These are phyloP conservation scores for Nansenia antarctica DNA, from an alignment of 2,113 vertebrate species.

Conservation along the genomic window DNA sequence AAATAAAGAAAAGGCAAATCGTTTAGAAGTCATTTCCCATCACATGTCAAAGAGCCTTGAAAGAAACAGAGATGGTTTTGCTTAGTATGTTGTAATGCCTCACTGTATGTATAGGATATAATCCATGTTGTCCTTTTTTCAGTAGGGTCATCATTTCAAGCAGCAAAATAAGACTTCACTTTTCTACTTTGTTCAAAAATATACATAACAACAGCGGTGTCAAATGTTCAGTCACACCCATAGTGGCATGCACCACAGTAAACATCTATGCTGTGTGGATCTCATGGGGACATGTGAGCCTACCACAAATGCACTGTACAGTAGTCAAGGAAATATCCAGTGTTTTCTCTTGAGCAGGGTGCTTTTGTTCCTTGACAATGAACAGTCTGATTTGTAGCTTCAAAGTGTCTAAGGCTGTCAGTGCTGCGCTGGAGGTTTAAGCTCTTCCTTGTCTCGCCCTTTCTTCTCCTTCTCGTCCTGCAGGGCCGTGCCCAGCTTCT, in stretches of 20 bases:
- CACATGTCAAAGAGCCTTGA: constrained; percentile 50
- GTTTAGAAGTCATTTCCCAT: constrained; percentile 63
- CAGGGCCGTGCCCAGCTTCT: constrained; percentile 93
- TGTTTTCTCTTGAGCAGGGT: constrained; percentile 67
- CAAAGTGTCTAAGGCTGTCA: neutral
- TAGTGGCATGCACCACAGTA: constrained; percentile 76
- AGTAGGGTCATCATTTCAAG: constrained; percentile 55
- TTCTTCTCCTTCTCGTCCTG: constrained; percentile 97
- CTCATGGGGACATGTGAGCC: constrained; percentile 32
- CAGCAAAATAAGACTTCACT: constrained; percentile 69
- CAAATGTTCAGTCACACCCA: constrained; percentile 65
- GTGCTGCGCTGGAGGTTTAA: constrained; percentile 63
- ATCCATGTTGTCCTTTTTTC: constrained; percentile 18
- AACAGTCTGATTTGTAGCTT: constrained; percentile 14
- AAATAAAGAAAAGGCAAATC: constrained; percentile 54
- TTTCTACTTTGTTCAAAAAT: constrained; percentile 79
- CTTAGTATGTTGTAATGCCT: constrained; percentile 37
- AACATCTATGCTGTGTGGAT: constrained; percentile 74
- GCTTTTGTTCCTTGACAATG: constrained; percentile 47
- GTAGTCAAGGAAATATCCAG: constrained; percentile 65
- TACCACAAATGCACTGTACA: constrained; percentile 65
- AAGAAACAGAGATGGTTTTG: constrained; percentile 40
- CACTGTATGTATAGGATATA: constrained; percentile 53
- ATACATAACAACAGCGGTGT: constrained; percentile 80
- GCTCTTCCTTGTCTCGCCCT: constrained; percentile 92